Evolutionary conservation across 2,888 invertebrate genomes (phyloP).

Genomic region (Dasysyrphus albostriatus): DNA sequence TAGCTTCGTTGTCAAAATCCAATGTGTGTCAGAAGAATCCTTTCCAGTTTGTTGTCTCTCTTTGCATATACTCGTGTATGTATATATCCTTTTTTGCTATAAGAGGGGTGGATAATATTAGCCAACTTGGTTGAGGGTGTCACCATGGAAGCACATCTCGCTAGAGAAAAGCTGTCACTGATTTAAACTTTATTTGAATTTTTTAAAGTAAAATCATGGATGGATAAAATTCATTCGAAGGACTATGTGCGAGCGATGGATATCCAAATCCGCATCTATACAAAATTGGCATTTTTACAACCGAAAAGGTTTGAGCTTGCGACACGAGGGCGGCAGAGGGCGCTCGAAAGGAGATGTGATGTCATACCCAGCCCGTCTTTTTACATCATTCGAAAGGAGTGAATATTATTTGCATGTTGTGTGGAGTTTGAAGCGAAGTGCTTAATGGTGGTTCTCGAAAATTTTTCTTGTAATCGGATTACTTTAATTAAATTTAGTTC

Average conservation of each 20-base stretch:
- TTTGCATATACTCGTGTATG: not conserved
- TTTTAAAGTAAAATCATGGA: conserved; percentile 49
- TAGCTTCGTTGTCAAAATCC: conserved; percentile 46
- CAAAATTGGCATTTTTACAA: conserved; percentile 70
- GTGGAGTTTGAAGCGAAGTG: conserved; percentile 66
- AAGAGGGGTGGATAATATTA: conserved; percentile 45
- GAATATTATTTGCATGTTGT: conserved; percentile 68
- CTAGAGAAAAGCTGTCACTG: conserved; percentile 58
- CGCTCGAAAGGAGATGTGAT: not conserved
- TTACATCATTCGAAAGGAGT: conserved; percentile 39
- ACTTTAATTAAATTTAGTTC: conserved; percentile 74
- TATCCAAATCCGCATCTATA: conserved; percentile 23
- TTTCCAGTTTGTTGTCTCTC: conserved; percentile 54
- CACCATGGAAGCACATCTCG: conserved; percentile 60
- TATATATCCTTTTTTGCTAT: not conserved
- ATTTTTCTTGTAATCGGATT: conserved; percentile 74
- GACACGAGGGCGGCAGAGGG: not conserved
- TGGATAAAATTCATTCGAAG: conserved; percentile 53
- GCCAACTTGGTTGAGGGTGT: conserved; percentile 66
- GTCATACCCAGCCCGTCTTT: not conserved
- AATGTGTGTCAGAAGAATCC: conserved; percentile 46
- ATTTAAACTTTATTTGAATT: conserved; percentile 59
- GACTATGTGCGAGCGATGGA: not conserved
- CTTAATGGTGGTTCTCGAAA: conserved; percentile 72
- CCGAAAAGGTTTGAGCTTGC: conserved; percentile 21